phyloP scores from a whole-genome alignment of 2,888 invertebrate genomes.

The Parnassius mnemosyne region DNA sequence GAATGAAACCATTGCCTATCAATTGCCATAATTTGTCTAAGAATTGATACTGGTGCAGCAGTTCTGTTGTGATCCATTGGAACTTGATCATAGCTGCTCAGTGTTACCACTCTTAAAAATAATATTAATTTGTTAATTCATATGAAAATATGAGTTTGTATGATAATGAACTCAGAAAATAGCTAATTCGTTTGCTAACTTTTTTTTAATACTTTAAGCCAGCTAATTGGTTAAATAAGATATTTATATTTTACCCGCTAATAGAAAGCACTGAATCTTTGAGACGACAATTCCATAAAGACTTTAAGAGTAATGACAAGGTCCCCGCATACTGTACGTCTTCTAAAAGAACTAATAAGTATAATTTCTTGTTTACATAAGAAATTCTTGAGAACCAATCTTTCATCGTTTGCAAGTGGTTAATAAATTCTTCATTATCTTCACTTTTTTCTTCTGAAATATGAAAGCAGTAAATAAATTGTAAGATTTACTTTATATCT shows the following conservation, averaged over 20 bases:
- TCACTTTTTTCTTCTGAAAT: conserved; percentile 27
- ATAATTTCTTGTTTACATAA: conserved; percentile 59
- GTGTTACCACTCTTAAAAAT: conserved; percentile 37
- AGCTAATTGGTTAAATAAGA: background rate
- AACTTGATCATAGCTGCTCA: conserved; percentile 61
- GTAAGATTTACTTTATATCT: too few species aligned
- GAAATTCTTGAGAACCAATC: conserved; percentile 63
- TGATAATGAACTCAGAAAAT: too few species aligned
- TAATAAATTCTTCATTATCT: conserved; percentile 46
- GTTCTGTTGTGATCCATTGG: conserved; percentile 70
- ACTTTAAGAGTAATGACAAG: conserved; percentile 62
- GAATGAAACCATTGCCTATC: conserved; percentile 64
- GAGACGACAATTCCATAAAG: conserved; percentile 65
- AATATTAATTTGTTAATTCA: background rate
- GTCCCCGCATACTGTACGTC: conserved; percentile 59
- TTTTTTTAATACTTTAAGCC: too few species aligned
- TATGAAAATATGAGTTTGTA: background rate
- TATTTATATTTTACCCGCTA: conserved; percentile 45
- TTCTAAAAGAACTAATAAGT: conserved; percentile 51
- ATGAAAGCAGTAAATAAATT: too few species aligned
- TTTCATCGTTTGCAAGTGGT: conserved; percentile 53
- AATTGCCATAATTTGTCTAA: conserved; percentile 58
- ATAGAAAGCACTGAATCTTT: conserved; percentile 64
- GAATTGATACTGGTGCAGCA: conserved; percentile 47
- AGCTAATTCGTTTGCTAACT: too few species aligned